phyloP scores from a whole-genome alignment of 2,888 invertebrate genomes.

The Tetranychus truncatus region DNA sequence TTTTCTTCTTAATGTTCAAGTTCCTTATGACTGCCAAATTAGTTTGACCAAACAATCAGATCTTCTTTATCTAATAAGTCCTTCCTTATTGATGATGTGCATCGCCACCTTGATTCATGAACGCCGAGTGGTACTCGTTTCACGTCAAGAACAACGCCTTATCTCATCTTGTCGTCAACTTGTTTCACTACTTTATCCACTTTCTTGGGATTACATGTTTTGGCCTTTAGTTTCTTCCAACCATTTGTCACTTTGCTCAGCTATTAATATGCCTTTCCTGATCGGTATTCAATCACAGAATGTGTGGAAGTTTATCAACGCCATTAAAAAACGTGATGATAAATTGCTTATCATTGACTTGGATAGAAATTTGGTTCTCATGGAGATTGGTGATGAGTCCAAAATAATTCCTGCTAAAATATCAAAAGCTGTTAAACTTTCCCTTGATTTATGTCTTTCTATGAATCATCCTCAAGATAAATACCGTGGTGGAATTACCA shows the following conservation, averaged over 20 bases:
- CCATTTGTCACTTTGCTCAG: background rate
- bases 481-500: constrained; percentile 51
- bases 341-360: constrained; percentile 48
- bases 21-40: constrained; percentile 13
- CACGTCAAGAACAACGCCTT: background rate
- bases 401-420: constrained; percentile 52
- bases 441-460: constrained; percentile 35
- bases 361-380: constrained; percentile 41
- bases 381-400: constrained; percentile 54
- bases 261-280: constrained; percentile 7
- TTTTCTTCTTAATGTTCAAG: background rate
- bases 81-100: background rate
- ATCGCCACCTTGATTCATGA: constrained; percentile 7
- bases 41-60: constrained; percentile 3
- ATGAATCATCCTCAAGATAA: constrained; percentile 37
- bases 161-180: constrained; percentile 3
- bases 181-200: constrained; percentile 6
- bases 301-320: background rate
- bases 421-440: constrained; percentile 47
- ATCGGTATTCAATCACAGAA: background rate
- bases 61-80: background rate
- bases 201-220: constrained; percentile 12
- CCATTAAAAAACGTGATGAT: constrained; percentile 4
- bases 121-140: constrained; percentile 2
- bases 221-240: constrained; percentile 4